Evolutionary conservation across 2,797 vertebrate genomes (phyloP).

Genomic region (Eupleurogrammus muticus): DNA sequence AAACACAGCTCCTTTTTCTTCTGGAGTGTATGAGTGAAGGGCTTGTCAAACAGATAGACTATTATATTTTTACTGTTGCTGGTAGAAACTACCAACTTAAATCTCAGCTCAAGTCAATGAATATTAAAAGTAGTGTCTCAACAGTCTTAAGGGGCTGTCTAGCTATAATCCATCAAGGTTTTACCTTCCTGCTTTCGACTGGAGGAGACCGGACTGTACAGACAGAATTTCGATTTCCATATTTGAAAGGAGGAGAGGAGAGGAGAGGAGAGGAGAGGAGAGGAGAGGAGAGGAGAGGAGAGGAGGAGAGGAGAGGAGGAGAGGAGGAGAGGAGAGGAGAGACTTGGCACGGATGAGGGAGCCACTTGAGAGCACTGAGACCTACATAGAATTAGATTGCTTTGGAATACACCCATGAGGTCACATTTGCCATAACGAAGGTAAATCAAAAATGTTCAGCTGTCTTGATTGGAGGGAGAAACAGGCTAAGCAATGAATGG

Average conservation of each 20-base stretch:
- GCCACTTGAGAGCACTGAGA: slow-evolving; percentile 68
- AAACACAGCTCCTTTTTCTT: slow-evolving; percentile 11
- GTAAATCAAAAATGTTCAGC: slow-evolving; percentile 78
- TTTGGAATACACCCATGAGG: slow-evolving; percentile 68
- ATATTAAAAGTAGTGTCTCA: slow-evolving; percentile 46
- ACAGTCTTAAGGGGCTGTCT: slow-evolving; percentile 53
- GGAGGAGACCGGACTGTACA: slow-evolving; percentile 36
- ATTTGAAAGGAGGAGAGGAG: slow-evolving; percentile 14
- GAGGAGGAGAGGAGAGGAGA: slow-evolving; percentile 43
- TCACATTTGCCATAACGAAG: slow-evolving; percentile 72
- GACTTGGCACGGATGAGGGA: slow-evolving; percentile 22
- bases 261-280: background rate
- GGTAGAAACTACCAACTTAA: slow-evolving; percentile 39
- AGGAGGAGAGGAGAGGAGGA: slow-evolving; percentile 19
- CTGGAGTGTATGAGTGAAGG: background rate
- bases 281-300: slow-evolving; percentile 21
- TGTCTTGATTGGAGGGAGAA: slow-evolving; percentile 76
- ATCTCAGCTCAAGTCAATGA: slow-evolving; percentile 37
- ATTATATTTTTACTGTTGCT: slow-evolving; percentile 19
- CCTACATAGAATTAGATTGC: slow-evolving; percentile 70
- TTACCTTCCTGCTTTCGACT: slow-evolving; percentile 15
- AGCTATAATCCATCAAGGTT: slow-evolving; percentile 57
- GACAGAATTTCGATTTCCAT: slow-evolving; percentile 63
- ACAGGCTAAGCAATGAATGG: slow-evolving; percentile 66
- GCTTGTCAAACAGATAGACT: background rate